Base-by-base conservation (phyloP, 2,888 invertebrate genomes). In the Cerastis leucographa region DNA sequence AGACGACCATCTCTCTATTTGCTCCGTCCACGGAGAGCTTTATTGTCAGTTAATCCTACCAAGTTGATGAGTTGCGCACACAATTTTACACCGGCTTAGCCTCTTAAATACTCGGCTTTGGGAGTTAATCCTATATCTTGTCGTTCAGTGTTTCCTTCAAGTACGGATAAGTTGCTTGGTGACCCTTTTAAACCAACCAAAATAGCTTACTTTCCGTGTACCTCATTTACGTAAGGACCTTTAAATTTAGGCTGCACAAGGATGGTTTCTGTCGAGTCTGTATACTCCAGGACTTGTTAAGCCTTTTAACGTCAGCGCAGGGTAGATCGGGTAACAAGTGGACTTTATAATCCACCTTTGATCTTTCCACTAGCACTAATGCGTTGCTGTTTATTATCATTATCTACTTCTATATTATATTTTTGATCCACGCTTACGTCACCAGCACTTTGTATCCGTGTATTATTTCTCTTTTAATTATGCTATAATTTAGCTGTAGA, bases 271-370 rank as follows among this genome's bases (percentile, higher is more conserved):
- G 44, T 59, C 29, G 25, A 71, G 25, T 65, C 44, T 59, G 51
- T 61, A 35, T 12, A 59, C 67, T 61, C 71, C 51, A 64, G 29
- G 42, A 54, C 66, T 72, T 25, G n/a, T 71, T 62, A 35, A 74
- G 22, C 65, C 80, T 76, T 74, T 69, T 84, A 51, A 68, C 71
- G 65, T 74, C 71, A 69, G 59, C n/a, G 6, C 71, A 66, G 9
- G 62, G 62, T 76, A 76, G 62, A 64, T 54, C 65, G 25, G 73
- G 68, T 72, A 74, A 71, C 68, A 66, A 83, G 68, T 81, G 78
- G 82, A 81, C 84, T 87, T 85, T 78, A 74, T 67, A 51, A 74
- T 73, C 80, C 49, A 76, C 85, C 86, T 83, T 87, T 84, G 85
- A 83, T 76, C 87, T 81, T 76, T 72, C 71, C 65, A 65, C 72